Evolutionary conservation across 2,113 vertebrate genomes (phyloP).

Genomic region (Puntigrus tetrazona): DNA sequence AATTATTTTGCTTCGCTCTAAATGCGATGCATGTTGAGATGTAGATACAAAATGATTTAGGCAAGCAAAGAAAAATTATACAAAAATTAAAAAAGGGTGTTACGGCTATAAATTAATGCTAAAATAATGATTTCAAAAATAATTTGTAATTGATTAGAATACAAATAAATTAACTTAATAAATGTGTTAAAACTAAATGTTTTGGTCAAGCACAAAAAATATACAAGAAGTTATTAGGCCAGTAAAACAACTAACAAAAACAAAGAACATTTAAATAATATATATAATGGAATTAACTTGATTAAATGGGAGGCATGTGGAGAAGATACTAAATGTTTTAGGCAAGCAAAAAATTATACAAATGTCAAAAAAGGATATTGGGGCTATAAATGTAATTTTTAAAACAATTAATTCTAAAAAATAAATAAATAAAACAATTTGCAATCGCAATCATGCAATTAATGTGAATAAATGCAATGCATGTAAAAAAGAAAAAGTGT

Average conservation of each 20-base stretch:
- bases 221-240: too few relatives aligned
- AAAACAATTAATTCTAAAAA: not conserved
- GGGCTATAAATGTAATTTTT: not conserved
- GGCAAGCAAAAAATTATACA: not conserved
- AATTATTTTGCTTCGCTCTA: not conserved
- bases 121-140: not conserved
- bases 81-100: not conserved
- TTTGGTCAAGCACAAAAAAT: too few relatives aligned
- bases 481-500: not conserved
- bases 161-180: too few relatives aligned
- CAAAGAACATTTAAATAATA: too few relatives aligned
- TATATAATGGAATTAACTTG: too few relatives aligned
- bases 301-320: not conserved
- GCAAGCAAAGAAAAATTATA: not conserved
- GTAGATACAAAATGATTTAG: not conserved
- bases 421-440: too few relatives aligned
- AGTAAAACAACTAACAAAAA: too few relatives aligned
- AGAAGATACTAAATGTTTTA: not conserved
- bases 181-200: too few relatives aligned
- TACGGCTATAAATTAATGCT: not conserved
- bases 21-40: not conserved
- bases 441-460: not conserved
- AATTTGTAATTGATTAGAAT: too few relatives aligned
- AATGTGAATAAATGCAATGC: not conserved
- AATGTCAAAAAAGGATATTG: not conserved